Conservation (phyloP, 2,888 invertebrate species). For the Colostygia pectinataria region DNA sequence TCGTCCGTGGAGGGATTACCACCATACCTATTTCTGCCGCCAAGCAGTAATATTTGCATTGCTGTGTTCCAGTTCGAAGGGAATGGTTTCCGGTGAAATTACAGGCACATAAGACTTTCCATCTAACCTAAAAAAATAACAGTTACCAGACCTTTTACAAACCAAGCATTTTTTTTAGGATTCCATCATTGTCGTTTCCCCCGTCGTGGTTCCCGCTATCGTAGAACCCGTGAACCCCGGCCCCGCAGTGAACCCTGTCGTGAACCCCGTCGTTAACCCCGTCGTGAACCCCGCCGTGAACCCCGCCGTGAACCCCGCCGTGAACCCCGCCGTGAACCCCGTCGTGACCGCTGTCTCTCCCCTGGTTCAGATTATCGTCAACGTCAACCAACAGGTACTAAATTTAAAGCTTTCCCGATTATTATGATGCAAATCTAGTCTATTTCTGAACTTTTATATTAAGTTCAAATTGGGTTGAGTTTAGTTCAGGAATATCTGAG, state of each 20-base stretch:
- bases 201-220: slow-evolving; percentile 22
- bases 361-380: slow-evolving; percentile 38
- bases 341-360: slow-evolving; percentile 43
- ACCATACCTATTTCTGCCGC: no score
- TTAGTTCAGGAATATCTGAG: no score
- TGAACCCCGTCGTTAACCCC: slow-evolving; percentile 34
- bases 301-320: slow-evolving; percentile 33
- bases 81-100: no score
- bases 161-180: slow-evolving; percentile 25
- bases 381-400: slow-evolving; percentile 30
- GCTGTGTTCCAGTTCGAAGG: no score
- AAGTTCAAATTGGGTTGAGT: no score
- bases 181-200: slow-evolving; percentile 31
- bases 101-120: no score
- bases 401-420: background rate
- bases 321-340: slow-evolving; percentile 31
- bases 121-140: no score
- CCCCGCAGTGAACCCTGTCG: slow-evolving; percentile 11
- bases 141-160: no score
- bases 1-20: no score
- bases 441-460: no score
- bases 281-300: slow-evolving; percentile 30
- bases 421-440: no score
- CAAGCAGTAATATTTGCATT: no score
- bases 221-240: slow-evolving; percentile 27